These are phyloP conservation scores for Microctonus brassicae DNA, from an alignment of 2,888 invertebrate genomes.

Conservation along the genomic window DNA sequence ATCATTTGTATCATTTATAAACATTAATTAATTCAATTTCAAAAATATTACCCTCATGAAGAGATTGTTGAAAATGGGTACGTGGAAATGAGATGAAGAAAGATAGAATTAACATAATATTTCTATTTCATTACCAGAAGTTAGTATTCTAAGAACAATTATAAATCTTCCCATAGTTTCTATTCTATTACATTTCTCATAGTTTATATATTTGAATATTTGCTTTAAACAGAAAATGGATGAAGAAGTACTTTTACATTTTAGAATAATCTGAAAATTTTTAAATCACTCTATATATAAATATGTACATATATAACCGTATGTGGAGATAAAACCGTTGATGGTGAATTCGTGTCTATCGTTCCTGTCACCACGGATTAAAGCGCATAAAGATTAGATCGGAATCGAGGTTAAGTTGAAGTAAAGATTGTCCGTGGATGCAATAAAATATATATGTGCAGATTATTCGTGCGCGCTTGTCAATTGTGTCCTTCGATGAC, in stretches of 20 bases:
- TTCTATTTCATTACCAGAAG: no score
- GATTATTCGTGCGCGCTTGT: neutral
- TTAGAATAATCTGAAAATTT: no score
- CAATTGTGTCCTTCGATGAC: neutral
- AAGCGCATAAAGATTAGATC: neutral
- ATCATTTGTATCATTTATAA: no score
- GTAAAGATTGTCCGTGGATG: neutral
- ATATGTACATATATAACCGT: neutral
- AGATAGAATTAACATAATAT: no score
- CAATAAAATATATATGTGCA: neutral
- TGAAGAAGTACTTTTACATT: no score
- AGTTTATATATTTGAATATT: no score
- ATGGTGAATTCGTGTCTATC: neutral
- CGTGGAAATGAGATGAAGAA: neutral
- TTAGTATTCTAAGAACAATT: neutral
- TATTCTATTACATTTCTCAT: no score
- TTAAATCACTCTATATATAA: no score
- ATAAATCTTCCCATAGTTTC: neutral
- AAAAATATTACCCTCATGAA: no score
- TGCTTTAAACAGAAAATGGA: no score
- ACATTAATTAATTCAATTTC: no score
- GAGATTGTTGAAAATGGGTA: neutral
- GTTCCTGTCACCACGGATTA: neutral
- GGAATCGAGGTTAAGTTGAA: neutral
- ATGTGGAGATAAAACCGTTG: neutral